These are phyloP conservation scores for Coelinius sp. DNA, from an alignment of 2,888 invertebrate genomes.

Conservation along the genomic window DNA sequence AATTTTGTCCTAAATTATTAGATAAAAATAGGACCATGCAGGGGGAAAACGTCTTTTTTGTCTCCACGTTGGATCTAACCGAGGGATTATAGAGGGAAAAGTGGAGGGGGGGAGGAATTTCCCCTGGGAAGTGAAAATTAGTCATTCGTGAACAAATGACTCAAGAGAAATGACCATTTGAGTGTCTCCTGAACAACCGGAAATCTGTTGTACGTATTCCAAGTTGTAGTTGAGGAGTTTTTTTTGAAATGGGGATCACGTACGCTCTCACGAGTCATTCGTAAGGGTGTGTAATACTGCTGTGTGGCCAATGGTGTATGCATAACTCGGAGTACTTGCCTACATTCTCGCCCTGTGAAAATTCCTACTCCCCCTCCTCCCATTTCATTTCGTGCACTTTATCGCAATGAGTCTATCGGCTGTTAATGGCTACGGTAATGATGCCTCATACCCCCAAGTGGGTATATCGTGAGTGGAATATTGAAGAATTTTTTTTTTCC, in stretches of 20 bases:
- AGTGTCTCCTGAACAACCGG: constrained; percentile 20
- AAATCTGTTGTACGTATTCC: constrained; percentile 20
- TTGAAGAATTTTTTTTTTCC: constrained; percentile 1
- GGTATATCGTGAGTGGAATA: constrained; percentile 13
- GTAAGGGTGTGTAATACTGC: neutral
- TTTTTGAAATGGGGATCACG: constrained; percentile 34
- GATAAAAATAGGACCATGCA: too few relatives aligned
- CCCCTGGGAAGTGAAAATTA: neutral
- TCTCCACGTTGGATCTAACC: too few relatives aligned
- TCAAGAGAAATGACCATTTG: constrained; percentile 31
- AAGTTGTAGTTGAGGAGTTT: constrained; percentile 8
- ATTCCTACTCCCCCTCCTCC: neutral
- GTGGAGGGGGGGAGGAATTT: neutral
- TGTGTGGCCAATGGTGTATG: constrained; percentile 33
- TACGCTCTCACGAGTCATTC: constrained; percentile 28
- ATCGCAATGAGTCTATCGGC: constrained; percentile 39
- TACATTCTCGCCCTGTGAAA: constrained; percentile 18
- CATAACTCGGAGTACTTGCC: constrained; percentile 30
- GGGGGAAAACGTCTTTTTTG: too few relatives aligned
- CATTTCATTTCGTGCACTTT: neutral
- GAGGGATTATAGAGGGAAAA: too few relatives aligned
- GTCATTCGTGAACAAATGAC: constrained; percentile 3
- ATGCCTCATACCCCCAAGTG: constrained; percentile 8
- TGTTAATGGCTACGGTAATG: constrained; percentile 37
- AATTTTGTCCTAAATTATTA: too few relatives aligned